A percentile compares a stretch with the other conserved stretches of the same genome.
These are phyloP conservation scores for Tupiocoris notatus DNA, from an alignment of 2,888 invertebrate species.

Conservation along the genomic window DNA sequence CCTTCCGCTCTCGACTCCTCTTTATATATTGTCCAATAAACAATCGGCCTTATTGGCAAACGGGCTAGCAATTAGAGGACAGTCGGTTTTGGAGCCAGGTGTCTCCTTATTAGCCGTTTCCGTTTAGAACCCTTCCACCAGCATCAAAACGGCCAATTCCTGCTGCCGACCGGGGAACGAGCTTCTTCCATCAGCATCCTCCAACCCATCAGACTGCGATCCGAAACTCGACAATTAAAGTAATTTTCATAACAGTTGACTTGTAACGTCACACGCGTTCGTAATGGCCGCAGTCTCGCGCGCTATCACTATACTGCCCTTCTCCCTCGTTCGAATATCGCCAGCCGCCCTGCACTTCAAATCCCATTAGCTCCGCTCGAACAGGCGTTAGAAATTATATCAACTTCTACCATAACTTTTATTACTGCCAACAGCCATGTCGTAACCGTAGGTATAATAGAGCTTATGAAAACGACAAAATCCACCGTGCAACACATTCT, in stretches of 20 bases:
- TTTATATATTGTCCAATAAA: slow-evolving; percentile 48
- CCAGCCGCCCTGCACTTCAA: neutral
- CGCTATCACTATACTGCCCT: slow-evolving; percentile 8
- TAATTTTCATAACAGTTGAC: slow-evolving; percentile 42
- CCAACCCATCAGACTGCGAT: neutral
- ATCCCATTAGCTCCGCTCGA: neutral
- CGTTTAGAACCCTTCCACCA: neutral
- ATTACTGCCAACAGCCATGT: slow-evolving; percentile 2
- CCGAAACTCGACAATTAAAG: slow-evolving; percentile 38
- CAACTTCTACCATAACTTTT: slow-evolving; percentile 29
- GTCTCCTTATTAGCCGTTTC: slow-evolving; percentile 43
- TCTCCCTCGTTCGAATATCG: neutral
- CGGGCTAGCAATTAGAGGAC: slow-evolving; percentile 43
- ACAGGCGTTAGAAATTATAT: slow-evolving; percentile 18
- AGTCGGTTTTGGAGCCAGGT: slow-evolving; percentile 44
- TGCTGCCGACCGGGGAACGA: neutral
- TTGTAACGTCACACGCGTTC: slow-evolving; percentile 28
- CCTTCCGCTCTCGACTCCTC: slow-evolving; percentile 27
- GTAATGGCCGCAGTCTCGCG: slow-evolving; percentile 30
- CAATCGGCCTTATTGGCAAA: slow-evolving; percentile 46
- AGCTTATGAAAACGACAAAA: neutral
- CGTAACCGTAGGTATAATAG: neutral
- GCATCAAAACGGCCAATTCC: neutral
- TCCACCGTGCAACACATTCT: too few species aligned
- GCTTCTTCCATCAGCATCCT: neutral